Evolutionary conservation across 2,797 vertebrate species (phyloP), one percentile per base, ranked within the genome.

Genomic region (Trachops cirrhosus): DNA sequence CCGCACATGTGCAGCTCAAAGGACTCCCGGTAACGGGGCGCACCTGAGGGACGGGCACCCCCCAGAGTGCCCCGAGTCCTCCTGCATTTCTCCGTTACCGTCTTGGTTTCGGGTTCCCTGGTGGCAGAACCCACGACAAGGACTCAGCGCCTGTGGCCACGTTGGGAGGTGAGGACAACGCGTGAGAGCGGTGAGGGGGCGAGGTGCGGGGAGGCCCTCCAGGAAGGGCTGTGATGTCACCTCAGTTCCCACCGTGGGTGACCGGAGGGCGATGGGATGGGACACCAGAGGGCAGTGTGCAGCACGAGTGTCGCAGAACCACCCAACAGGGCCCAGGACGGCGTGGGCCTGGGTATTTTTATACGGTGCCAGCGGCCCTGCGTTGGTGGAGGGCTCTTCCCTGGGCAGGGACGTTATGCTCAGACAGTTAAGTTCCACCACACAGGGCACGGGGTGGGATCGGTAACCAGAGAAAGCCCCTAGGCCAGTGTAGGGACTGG

Each of bases 281-380:
- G 52, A 62, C 24, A n/a, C 37, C 4, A 8, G 68, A 9, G 83
- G 29, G 11, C 3, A 1, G 52, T 3, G 24, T 6, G 1, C 0
- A 24, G n/a, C 24, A 18, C 0, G 1, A 0, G 3, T 1, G 1
- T 54, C 3, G 24, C 29, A 18, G 12, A 22, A 32, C 0, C 4
- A 12, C 0, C 1, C 2, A 2, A 39, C 1, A 48, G 89, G 50
- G 41, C 0, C 57, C 2, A 44, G 86, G 50, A 41, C 0, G 0
- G 4, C 0, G 22, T 14, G 1, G 32, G 16, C 10, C 39, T 4
- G 5, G 1, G 2, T 12, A 0, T 39, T 62, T n/a, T 10, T 16
- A 37, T 1, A 48, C 22, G 4, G n/a, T 16, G 9, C 21, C 12
- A n/a, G 6, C 18, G 11, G 37, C 24, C 80, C 29, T 24, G 32